These are phyloP conservation scores for Tylochromis polylepis DNA, from an alignment of 2,113 vertebrate species.

Conservation along the genomic window DNA sequence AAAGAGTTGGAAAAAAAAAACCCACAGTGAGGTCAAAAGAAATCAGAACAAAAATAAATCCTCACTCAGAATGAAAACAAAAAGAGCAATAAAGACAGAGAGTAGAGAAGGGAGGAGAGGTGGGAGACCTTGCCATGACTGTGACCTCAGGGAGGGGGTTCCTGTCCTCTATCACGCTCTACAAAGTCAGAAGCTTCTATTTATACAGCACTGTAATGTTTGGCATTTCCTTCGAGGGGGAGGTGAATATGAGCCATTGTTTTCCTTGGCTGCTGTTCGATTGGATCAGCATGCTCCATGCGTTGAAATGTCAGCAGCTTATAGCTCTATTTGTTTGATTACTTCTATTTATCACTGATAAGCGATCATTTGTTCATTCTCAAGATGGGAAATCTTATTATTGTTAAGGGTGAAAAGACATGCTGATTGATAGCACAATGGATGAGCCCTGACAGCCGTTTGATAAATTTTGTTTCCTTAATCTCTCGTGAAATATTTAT, in stretches of 20 bases:
- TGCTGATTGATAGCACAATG: not conserved
- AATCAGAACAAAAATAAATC: conserved; percentile 40
- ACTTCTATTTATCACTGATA: conserved; percentile 17
- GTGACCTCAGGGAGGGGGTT: conserved; percentile 61
- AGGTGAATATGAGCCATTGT: conserved; percentile 62
- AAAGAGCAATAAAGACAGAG: conserved; percentile 21
- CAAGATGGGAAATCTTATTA: not conserved
- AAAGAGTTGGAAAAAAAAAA: not conserved
- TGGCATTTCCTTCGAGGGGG: conserved; percentile 74
- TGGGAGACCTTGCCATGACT: conserved; percentile 44
- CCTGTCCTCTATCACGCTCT: conserved; percentile 58
- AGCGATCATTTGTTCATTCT: not conserved
- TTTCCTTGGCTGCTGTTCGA: conserved; percentile 62
- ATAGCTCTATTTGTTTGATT: conserved; percentile 26
- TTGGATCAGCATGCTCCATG: conserved; percentile 36
- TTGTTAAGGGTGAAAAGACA: not conserved
- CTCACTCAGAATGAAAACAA: conserved; percentile 21
- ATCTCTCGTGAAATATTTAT: not conserved
- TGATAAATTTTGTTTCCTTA: not conserved
- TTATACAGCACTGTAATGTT: conserved; percentile 71
- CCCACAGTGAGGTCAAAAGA: not conserved
- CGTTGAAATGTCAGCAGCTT: conserved; percentile 55
- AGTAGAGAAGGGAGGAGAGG: not conserved
- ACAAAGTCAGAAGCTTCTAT: conserved; percentile 70
- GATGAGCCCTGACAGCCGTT: not conserved